Percentiles rank a stretch among this genome's conserved stretches.
Conservation (phyloP, 2,888 invertebrate genomes). For the Drosophila atripex region DNA sequence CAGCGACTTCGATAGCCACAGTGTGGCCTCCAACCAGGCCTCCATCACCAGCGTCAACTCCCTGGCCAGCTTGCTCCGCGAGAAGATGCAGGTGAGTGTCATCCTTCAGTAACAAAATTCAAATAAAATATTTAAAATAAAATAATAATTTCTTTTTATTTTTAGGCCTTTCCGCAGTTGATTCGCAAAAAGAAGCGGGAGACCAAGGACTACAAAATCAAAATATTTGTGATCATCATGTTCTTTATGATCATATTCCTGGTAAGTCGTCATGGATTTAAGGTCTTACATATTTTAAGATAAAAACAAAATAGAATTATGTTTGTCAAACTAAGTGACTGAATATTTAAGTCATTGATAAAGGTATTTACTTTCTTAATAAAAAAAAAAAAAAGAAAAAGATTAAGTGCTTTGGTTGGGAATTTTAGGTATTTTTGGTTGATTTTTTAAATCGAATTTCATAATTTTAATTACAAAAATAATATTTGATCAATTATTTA, state of each 20-base stretch:
- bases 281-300: not conserved
- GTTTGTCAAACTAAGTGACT: not conserved
- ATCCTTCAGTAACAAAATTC: too few species aligned
- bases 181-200: constrained; percentile 88
- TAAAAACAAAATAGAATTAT: not conserved
- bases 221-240: constrained; percentile 91
- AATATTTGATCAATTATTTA: too few species aligned
- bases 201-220: constrained; percentile 90
- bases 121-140: too few species aligned
- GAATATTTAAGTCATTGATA: not conserved
- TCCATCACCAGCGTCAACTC: constrained; percentile 94
- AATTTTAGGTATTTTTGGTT: too few species aligned
- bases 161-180: constrained; percentile 90
- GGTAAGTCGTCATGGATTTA: constrained; percentile 75
- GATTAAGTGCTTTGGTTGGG: not conserved
- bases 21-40: constrained; percentile 84
- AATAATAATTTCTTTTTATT: too few species aligned
- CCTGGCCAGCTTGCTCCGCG: constrained; percentile 91
- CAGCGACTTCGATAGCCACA: constrained; percentile 84
- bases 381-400: too few species aligned
- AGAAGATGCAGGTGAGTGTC: constrained; percentile 91
- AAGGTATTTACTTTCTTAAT: not conserved
- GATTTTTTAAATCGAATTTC: too few species aligned
- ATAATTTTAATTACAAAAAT: too few species aligned
- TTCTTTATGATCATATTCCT: constrained; percentile 92